Conservation (phyloP, 2,113 vertebrate species). For the Carettochelys insculpta region DNA sequence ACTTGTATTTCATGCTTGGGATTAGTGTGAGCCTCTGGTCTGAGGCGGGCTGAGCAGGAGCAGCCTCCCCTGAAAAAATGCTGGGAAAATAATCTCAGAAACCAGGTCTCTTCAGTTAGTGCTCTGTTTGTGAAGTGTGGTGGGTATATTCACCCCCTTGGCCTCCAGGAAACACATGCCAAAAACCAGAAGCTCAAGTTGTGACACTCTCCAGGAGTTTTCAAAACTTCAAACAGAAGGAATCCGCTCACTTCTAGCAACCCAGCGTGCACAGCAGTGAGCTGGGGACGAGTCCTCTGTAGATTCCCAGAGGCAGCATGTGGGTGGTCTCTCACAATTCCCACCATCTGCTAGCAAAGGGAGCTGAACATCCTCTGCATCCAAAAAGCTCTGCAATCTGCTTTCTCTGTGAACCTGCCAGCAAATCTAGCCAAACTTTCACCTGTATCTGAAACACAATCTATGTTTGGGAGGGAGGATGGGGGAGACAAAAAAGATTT, state of each 20-base stretch:
- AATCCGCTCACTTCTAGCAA: not conserved
- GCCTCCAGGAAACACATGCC: not conserved
- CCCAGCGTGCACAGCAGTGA: not conserved
- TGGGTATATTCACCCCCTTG: no score
- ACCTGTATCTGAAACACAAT: not conserved
- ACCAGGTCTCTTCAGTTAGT: not conserved
- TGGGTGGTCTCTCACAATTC: not conserved
- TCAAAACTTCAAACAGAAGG: not conserved
- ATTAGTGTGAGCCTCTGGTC: not conserved
- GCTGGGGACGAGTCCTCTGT: not conserved
- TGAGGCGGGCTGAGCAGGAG: not conserved
- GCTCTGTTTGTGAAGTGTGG: not conserved
- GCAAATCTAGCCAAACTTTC: not conserved
- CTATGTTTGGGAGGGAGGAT: not conserved
- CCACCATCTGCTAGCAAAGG: not conserved
- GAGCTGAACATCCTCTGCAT: not conserved
- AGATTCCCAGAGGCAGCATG: not conserved
- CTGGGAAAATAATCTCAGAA: not conserved
- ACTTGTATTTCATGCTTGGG: fast-evolving
- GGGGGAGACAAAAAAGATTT: not conserved
- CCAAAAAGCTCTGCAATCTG: not conserved
- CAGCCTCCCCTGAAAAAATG: not conserved
- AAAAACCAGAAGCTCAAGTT: not conserved
- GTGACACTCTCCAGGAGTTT: not conserved
- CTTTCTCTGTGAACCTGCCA: not conserved